A percentile compares a stretch with the other conserved stretches of the same genome.
Evolutionary conservation across 2,888 invertebrate genomes (phyloP).

Genomic region (Meliscaeva auricollis): DNA sequence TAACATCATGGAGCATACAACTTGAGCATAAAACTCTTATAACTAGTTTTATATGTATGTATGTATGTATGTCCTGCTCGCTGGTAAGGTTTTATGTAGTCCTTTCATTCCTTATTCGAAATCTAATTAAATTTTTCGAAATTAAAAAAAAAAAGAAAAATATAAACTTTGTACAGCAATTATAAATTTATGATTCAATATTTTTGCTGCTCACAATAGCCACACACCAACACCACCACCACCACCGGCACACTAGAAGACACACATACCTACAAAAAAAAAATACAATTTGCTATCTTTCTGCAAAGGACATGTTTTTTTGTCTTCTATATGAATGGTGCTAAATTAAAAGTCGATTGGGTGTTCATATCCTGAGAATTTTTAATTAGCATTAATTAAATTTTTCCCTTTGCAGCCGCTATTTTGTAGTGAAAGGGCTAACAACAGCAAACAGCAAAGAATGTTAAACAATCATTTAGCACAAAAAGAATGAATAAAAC

Average conservation of each 20-base stretch:
- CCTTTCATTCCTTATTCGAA: constrained; percentile 3
- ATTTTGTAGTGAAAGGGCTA: constrained; percentile 19
- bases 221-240: neutral
- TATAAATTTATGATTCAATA: constrained; percentile 57
- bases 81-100: neutral
- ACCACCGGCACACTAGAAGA: neutral
- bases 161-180: constrained; percentile 42
- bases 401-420: constrained; percentile 29
- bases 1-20: neutral
- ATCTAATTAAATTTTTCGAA: constrained; percentile 52
- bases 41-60: constrained; percentile 26
- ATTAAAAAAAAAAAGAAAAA: constrained; percentile 46
- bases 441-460: constrained; percentile 22
- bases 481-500: constrained; percentile 13
- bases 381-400: constrained; percentile 75
- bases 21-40: constrained; percentile 31
- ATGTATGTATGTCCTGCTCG: constrained; percentile 1
- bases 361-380: constrained; percentile 72
- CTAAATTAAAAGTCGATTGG: constrained; percentile 70
- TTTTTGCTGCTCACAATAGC: constrained; percentile 2
- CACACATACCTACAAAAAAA: neutral
- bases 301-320: constrained; percentile 17
- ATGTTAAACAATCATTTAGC: constrained; percentile 32
- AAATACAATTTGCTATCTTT: neutral
- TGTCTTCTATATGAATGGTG: constrained; percentile 17